These are phyloP conservation scores for Poeciliopsis turneri DNA, from an alignment of 2,797 vertebrate species.

Conservation along the genomic window DNA sequence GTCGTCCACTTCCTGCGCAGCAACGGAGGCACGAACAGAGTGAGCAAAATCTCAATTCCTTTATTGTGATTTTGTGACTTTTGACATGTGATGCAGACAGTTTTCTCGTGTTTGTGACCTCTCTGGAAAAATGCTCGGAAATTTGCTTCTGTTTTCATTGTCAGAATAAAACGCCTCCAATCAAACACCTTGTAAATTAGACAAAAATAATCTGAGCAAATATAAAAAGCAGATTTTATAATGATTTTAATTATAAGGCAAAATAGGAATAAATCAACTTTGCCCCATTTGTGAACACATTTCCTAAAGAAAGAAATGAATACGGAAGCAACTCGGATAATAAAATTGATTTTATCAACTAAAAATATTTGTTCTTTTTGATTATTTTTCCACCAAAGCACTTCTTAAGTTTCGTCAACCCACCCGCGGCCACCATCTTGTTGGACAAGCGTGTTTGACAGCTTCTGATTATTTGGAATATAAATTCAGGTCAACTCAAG, in stretches of 20 bases:
- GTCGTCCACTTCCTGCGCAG: slow-evolving; percentile 87
- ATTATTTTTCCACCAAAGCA: too few relatives aligned
- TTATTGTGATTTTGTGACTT: background rate
- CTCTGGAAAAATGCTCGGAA: slow-evolving; percentile 13
- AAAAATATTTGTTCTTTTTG: too few relatives aligned
- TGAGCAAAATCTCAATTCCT: background rate
- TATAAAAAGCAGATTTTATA: background rate
- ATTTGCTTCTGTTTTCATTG: background rate
- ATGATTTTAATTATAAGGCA: background rate
- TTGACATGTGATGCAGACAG: background rate
- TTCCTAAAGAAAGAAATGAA: background rate
- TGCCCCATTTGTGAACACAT: background rate
- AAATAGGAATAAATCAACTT: background rate
- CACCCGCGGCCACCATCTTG: too few relatives aligned
- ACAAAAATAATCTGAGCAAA: background rate
- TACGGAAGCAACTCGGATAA: too few relatives aligned
- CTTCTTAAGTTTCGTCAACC: too few relatives aligned
- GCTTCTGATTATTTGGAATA: too few relatives aligned
- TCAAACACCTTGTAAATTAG: background rate
- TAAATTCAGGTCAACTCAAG: too few relatives aligned
- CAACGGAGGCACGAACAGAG: slow-evolving; percentile 14
- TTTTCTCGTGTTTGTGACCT: slow-evolving; percentile 38
- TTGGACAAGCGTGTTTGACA: too few relatives aligned
- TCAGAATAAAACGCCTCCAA: background rate
- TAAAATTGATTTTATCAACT: too few relatives aligned